phyloP scores from a whole-genome alignment of 2,797 vertebrate genomes.

The Paguma larvata region DNA sequence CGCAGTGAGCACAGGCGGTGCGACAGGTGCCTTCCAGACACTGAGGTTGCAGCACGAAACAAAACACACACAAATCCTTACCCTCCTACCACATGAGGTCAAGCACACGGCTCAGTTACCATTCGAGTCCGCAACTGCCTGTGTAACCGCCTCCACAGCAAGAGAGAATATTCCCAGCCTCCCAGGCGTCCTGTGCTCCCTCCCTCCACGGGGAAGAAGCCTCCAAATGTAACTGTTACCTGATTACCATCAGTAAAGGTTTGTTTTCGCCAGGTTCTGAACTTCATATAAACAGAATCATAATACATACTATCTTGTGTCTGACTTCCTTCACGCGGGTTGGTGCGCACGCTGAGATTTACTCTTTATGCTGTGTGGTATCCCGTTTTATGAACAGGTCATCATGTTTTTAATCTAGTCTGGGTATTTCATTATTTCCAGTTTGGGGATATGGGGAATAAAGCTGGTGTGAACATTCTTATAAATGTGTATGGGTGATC shows the following conservation, averaged over 20 bases:
- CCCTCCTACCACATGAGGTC: background rate
- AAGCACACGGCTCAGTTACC: background rate
- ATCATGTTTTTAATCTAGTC: background rate
- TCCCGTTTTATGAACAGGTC: background rate
- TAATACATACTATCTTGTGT: background rate
- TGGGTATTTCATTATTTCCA: background rate
- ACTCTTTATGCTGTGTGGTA: background rate
- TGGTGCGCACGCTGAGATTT: background rate
- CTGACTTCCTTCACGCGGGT: background rate
- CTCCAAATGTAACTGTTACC: background rate
- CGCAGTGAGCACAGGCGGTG: rapidly evolving
- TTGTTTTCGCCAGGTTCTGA: background rate
- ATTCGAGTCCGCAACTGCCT: background rate
- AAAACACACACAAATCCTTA: background rate
- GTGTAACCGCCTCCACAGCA: background rate
- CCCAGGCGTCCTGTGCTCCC: background rate
- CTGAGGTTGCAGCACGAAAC: background rate
- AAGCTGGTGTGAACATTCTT: background rate
- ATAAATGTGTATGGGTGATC: background rate
- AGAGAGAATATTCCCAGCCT: background rate
- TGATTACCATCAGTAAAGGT: background rate
- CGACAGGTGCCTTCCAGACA: background rate
- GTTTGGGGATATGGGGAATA: background rate
- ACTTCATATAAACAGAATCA: background rate
- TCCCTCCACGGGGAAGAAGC: background rate